These are phyloP conservation scores for Hycleus phaleratus DNA, from an alignment of 1,140 invertebrate genomes.

Conservation along the genomic window DNA sequence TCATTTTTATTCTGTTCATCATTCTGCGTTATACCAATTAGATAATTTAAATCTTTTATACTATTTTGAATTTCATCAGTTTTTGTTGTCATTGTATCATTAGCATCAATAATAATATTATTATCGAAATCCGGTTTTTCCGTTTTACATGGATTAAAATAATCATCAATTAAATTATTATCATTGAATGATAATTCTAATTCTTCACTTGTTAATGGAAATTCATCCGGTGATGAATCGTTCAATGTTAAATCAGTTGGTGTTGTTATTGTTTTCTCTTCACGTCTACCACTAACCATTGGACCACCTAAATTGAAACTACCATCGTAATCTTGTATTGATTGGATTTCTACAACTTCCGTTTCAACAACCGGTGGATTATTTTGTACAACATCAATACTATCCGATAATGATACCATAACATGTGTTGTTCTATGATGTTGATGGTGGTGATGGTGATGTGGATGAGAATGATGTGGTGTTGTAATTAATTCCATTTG, in stretches of 20 bases:
- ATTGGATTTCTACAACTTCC: conserved; percentile 3
- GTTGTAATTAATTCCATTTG: too few relatives aligned
- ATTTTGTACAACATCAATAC: too few relatives aligned
- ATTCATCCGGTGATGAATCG: conserved; percentile 1
- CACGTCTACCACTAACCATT: conserved; percentile 1
- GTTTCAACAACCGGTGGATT: too few relatives aligned
- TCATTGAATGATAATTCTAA: conserved; percentile 1
- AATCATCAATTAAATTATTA: conserved; percentile 9
- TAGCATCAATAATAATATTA: conserved; percentile 1
- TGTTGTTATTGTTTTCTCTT: conserved; percentile 5
- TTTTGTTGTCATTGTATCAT: neutral
- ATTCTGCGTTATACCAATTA: conserved; percentile 1
- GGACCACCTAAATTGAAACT: conserved; percentile 7
- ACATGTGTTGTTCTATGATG: too few relatives aligned
- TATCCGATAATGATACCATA: too few relatives aligned
- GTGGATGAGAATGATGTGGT: too few relatives aligned
- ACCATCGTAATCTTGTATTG: neutral
- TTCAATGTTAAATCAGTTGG: conserved; percentile 1
- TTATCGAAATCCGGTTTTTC: conserved; percentile 7
- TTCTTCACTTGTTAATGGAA: neutral
- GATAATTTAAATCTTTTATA: conserved; percentile 1
- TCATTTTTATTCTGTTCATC: neutral
- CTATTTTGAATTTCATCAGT: conserved; percentile 4
- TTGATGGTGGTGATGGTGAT: too few relatives aligned
- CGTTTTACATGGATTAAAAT: conserved; percentile 5